phyloP scores from a whole-genome alignment of 1,140 invertebrate genomes.

The Tetragonula clypearis region DNA sequence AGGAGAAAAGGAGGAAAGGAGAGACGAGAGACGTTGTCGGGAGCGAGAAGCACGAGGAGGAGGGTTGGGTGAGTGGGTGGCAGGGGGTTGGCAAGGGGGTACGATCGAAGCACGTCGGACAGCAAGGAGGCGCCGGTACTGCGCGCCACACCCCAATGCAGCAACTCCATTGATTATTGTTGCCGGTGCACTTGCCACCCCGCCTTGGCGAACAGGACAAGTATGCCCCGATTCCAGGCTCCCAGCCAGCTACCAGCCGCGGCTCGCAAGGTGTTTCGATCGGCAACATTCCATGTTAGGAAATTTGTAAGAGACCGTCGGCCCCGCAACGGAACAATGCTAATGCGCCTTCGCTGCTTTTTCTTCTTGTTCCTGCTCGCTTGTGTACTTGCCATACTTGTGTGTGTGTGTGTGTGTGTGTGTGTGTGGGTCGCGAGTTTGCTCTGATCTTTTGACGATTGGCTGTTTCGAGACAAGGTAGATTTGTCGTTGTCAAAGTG shows the following conservation, averaged over 20 bases:
- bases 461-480: not conserved
- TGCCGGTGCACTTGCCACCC: slow-evolving; percentile 72
- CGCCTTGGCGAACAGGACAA: slow-evolving; percentile 61
- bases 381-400: not conserved
- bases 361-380: not conserved
- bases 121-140: slow-evolving; percentile 76
- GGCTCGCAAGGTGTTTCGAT: slow-evolving; percentile 20
- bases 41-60: slow-evolving; percentile 21
- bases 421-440: too few relatives aligned
- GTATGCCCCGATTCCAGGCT: slow-evolving; percentile 56
- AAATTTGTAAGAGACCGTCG: slow-evolving; percentile 46
- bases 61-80: too few relatives aligned
- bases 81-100: slow-evolving; percentile 70
- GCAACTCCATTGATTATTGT: slow-evolving; percentile 79
- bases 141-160: slow-evolving; percentile 78
- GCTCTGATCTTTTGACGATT: too few relatives aligned
- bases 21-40: slow-evolving; percentile 17
- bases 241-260: slow-evolving; percentile 25
- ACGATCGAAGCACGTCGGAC: slow-evolving; percentile 77
- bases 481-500: too few relatives aligned
- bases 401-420: too few relatives aligned
- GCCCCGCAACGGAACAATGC: slow-evolving; percentile 30
- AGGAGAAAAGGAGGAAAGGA: slow-evolving; percentile 29
- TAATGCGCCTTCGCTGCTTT: slow-evolving; percentile 27
- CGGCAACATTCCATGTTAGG: slow-evolving; percentile 44